Evolutionary conservation across 2,888 invertebrate genomes (phyloP), one percentile per base, ranked within the genome.

Genomic region (Hypomecis atomaria): DNA sequence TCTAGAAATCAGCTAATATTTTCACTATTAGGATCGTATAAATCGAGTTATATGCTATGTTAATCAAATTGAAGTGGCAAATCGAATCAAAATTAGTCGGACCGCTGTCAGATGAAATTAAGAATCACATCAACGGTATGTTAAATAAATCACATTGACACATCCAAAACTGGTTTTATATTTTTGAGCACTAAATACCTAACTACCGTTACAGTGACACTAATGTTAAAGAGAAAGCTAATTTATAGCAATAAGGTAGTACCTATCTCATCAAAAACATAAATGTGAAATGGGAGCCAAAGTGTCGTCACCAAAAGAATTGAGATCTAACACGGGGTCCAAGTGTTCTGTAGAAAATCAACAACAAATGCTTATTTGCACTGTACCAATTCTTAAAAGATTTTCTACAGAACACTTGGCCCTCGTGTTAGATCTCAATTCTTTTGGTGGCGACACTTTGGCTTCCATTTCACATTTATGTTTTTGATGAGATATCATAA

Each of bases 171-270:
- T 52, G 0, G 13, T 23, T 50, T 37, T 50, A 52, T 49, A 47
- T 52, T 52, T 23, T 52, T 33, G 13, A 10, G 23, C 52, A 40
- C 52, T 52, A 23, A 49, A 50, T 38, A 13, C 9, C 23, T 8
- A 40, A 40, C 50, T 38, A 37, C 55, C 55, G 48, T 38, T 56
- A 56, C n/a, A 33, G 47, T 11, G 34, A 47, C 47, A 53, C 23
- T 53, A 53, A 54, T 61, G 38, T 42, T 42, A 40, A 13, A 36
- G 59, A 59, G 59, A 59, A 50, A 50, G 55, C 11, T 43, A 36
- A 59, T 37, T 59, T 49, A 49, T 42, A n/a, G 43, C 58, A 48
- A 38, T 42, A 48, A 33, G 40, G 8, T 33, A 38, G 33, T 33
- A 38, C n/a, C n/a, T n/a, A n/a, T n/a, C n/a, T n/a, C n/a, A n/a